phyloP scores from a whole-genome alignment of 2,113 vertebrate species.

The Catharus fuscescens region DNA sequence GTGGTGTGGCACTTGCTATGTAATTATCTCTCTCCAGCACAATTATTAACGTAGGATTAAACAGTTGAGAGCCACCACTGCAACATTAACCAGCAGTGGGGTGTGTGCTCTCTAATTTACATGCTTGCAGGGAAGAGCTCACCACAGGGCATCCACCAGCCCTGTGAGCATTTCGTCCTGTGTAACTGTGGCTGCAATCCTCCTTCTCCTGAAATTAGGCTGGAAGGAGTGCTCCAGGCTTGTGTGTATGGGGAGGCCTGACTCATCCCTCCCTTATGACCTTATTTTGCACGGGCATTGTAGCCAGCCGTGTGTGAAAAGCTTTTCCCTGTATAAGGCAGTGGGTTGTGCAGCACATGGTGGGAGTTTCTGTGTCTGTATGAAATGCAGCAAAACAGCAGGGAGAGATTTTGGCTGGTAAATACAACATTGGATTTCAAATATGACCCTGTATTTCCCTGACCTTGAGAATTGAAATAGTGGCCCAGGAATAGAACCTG shows the following conservation, averaged over 20 bases:
- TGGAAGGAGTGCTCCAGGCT: neutral
- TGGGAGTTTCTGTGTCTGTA: neutral
- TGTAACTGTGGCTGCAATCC: neutral
- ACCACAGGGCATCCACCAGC: neutral
- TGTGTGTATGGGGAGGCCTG: neutral
- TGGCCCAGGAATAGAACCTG: neutral
- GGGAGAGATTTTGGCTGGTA: neutral
- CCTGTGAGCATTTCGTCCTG: rapidly evolving
- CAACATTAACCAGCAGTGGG: neutral
- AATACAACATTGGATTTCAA: neutral
- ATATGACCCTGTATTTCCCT: neutral
- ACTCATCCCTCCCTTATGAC: neutral
- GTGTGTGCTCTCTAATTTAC: neutral
- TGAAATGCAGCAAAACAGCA: neutral
- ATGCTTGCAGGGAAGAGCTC: neutral
- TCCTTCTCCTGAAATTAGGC: neutral
- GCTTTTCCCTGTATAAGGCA: neutral
- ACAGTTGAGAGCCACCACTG: neutral
- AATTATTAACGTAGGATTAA: constrained; percentile 33
- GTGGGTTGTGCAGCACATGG: neutral
- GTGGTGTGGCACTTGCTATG: neutral
- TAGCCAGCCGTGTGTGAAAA: neutral
- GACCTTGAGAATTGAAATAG: neutral
- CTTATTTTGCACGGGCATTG: neutral
- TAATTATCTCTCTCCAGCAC: neutral